These are phyloP conservation scores for Brachionus sp. DNA, from an alignment of 1,140 invertebrate genomes.

Conservation along the genomic window DNA sequence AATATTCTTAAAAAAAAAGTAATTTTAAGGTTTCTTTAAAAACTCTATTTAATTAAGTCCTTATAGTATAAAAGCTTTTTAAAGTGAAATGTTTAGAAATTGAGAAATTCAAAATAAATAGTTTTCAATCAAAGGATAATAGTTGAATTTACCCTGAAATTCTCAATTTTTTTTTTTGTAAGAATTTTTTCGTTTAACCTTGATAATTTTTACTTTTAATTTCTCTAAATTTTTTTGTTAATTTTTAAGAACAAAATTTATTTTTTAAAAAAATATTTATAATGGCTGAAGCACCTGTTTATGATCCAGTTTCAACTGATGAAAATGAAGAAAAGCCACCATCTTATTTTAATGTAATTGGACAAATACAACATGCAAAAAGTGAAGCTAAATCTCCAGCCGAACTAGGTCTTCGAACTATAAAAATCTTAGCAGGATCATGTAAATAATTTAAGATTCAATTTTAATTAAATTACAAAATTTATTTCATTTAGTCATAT, in stretches of 20 bases:
- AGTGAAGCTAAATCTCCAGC: constrained; percentile 10
- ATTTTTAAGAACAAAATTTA: not conserved
- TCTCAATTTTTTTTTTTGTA: not conserved
- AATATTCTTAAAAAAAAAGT: too few species aligned
- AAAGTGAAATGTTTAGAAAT: too few species aligned
- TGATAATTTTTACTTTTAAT: not conserved
- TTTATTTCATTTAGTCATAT: not conserved
- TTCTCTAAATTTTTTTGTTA: not conserved
- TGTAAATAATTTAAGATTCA: not conserved
- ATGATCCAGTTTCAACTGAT: constrained; percentile 14
- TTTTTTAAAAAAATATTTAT: not conserved
- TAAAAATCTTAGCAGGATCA: not conserved
- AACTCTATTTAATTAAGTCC: too few species aligned
- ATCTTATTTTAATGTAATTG: constrained; percentile 41
- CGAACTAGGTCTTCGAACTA: not conserved
- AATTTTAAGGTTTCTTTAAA: too few species aligned
- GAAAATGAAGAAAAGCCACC: constrained; percentile 42
- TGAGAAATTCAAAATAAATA: too few species aligned
- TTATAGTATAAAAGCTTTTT: too few species aligned
- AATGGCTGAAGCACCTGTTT: constrained; percentile 41
- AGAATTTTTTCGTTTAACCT: not conserved
- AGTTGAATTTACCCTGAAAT: not conserved
- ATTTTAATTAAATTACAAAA: not conserved
- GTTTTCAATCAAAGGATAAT: too few species aligned
- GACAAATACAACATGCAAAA: not conserved